Base-by-base conservation (phyloP, 1,140 invertebrate genomes). In the Euura saliciscinereae region DNA sequence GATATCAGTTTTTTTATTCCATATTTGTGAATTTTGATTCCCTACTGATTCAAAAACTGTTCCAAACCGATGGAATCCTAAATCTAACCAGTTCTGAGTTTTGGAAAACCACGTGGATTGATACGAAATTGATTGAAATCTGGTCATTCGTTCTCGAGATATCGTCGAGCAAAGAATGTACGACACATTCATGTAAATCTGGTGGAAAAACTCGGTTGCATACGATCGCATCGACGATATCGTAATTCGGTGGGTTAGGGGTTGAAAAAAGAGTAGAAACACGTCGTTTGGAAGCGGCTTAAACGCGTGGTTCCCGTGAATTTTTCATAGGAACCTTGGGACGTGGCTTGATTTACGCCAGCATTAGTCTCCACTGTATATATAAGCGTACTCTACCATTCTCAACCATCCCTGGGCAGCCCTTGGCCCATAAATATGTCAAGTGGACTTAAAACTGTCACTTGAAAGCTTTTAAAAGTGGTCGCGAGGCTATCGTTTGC, bases 381-480 rank as follows among this genome's bases (percentile, higher is more conserved):
- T 59, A 59, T 59, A 59, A 59, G 51, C 13, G 10, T 8, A n/a
- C 8, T n/a, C 13, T 59, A n/a, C 51, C 51, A 59, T 59, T 59
- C 42, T 42, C 11, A 28, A 67, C 51, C 51, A 67, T 42, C 66
- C 66, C 66, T 7, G 13, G 66, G 7, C 66, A 44, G 10, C 13
- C 28, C 28, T 67, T 44, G 66, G 28, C 66, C 66, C 43, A 67
- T 67, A 67, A 67, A 67, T 67, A 67, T 67, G 43, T 67, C 66
- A 28, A 42, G 66, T 28, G 28, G 66, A 6, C 66, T 67, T 67
- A 67, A 67, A 44, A 67, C 66, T 67, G 66, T 67, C 66, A 67
- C 66, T 67, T 44, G 66, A 44, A 67, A 67, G 66, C 66, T 67
- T 67, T 67, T 67, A 67, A 28, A 67, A 67, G 66, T 67, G 66